Percentiles rank a stretch among this genome's conserved stretches.
phyloP scores from a whole-genome alignment of 2,888 invertebrate species.

The Trissolcus brochymenae region DNA sequence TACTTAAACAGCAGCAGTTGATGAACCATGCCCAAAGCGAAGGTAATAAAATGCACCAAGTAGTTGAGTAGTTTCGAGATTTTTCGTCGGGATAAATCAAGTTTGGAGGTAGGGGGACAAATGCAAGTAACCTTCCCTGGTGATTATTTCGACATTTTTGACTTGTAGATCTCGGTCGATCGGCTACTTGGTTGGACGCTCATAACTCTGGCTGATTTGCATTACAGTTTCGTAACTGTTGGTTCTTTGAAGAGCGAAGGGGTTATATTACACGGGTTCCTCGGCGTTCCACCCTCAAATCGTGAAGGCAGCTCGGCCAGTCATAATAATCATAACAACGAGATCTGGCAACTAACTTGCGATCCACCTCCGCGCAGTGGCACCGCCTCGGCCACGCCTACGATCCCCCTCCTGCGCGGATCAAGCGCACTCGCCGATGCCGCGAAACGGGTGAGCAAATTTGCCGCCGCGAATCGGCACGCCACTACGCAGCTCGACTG shows the following conservation, averaged over 20 bases:
- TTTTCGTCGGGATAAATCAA: too few relatives aligned
- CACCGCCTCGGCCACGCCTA: constrained; percentile 71
- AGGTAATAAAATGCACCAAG: too few relatives aligned
- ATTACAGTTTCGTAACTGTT: constrained; percentile 73
- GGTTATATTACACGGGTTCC: constrained; percentile 66
- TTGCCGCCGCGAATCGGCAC: constrained; percentile 60
- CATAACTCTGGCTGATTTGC: constrained; percentile 68
- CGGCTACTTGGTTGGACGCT: constrained; percentile 55
- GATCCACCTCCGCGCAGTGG: constrained; percentile 75
- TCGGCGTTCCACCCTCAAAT: constrained; percentile 65
- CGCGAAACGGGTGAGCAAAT: constrained; percentile 57
- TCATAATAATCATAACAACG: constrained; percentile 76
- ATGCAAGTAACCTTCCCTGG: too few relatives aligned
- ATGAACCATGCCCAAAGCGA: too few relatives aligned
- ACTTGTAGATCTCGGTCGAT: constrained; percentile 37
- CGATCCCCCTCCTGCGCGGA: constrained; percentile 59
- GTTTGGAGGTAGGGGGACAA: too few relatives aligned
- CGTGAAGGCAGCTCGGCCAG: constrained; percentile 73
- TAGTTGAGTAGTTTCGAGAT: too few relatives aligned
- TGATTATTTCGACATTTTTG: constrained; percentile 19
- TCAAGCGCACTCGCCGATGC: constrained; percentile 59
- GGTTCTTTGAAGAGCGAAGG: constrained; percentile 64
- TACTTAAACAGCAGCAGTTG: too few relatives aligned
- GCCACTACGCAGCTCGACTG: constrained; percentile 77
- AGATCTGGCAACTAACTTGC: constrained; percentile 73